phyloP scores from a whole-genome alignment of 2,888 invertebrate species.

The Heteropelma amictum region DNA sequence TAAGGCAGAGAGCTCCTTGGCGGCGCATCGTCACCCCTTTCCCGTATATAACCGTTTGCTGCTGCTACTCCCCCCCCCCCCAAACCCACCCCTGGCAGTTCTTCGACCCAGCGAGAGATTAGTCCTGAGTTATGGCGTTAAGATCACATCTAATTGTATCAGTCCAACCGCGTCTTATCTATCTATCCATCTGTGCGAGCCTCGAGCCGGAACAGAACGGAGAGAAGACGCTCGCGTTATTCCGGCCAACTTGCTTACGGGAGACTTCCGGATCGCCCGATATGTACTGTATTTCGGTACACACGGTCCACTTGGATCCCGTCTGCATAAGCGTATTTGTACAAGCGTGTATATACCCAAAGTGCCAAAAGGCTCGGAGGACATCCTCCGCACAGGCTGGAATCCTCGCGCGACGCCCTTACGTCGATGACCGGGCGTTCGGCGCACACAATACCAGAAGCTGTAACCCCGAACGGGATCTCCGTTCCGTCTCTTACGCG shows the following conservation, averaged over 20 bases:
- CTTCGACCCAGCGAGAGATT: conserved; percentile 66
- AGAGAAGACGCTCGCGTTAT: conserved; percentile 34
- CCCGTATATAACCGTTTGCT: conserved; percentile 31
- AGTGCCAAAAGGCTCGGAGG: neutral
- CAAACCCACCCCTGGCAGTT: too few relatives aligned
- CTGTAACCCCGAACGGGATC: conserved; percentile 47
- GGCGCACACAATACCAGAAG: neutral
- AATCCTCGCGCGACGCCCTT: neutral
- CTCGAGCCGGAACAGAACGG: conserved; percentile 41
- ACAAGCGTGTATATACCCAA: neutral
- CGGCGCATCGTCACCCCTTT: conserved; percentile 53
- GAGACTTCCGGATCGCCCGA: conserved; percentile 20
- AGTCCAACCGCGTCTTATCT: conserved; percentile 73
- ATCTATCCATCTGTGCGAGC: conserved; percentile 72
- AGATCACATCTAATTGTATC: conserved; percentile 78
- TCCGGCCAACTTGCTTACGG: conserved; percentile 54
- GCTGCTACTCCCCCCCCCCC: neutral
- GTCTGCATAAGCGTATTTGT: too few relatives aligned
- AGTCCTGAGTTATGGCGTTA: conserved; percentile 77
- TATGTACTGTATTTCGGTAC: conserved; percentile 14
- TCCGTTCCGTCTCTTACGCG: conserved; percentile 70
- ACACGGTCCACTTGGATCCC: neutral
- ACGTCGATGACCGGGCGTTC: neutral
- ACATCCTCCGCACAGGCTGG: neutral
- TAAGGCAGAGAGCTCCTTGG: conserved; percentile 68